phyloP scores from a whole-genome alignment of 2,888 invertebrate species.

The Drosophila paramelanica region DNA sequence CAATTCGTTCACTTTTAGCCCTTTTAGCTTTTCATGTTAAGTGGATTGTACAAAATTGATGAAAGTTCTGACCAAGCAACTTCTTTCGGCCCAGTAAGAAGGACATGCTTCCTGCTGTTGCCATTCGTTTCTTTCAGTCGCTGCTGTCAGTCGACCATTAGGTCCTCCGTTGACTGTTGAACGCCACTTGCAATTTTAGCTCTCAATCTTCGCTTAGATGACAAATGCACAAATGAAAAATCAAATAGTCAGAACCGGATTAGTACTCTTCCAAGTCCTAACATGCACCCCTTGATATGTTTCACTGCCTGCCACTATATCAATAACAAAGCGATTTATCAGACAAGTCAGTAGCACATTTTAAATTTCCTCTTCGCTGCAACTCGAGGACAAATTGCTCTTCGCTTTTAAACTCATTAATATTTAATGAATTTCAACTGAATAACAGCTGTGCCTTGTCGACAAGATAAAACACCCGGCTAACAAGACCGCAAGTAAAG shows the following conservation, averaged over 20 bases:
- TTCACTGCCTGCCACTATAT: slow-evolving; percentile 22
- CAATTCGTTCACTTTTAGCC: neutral
- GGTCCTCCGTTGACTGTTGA: slow-evolving; percentile 22
- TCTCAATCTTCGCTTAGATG: slow-evolving; percentile 40
- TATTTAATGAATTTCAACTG: slow-evolving; percentile 67
- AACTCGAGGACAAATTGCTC: slow-evolving; percentile 59
- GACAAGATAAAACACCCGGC: slow-evolving; percentile 22
- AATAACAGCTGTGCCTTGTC: slow-evolving; percentile 59
- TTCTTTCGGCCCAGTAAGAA: neutral
- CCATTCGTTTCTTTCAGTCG: slow-evolving; percentile 27
- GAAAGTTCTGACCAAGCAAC: slow-evolving; percentile 41
- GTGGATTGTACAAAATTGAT: slow-evolving; percentile 65
- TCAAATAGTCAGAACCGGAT: slow-evolving; percentile 53
- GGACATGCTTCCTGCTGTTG: slow-evolving; percentile 30
- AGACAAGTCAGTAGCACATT: slow-evolving; percentile 29
- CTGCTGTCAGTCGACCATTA: slow-evolving; percentile 21
- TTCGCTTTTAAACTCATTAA: slow-evolving; percentile 71
- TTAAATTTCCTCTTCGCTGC: slow-evolving; percentile 28
- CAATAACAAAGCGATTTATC: slow-evolving; percentile 63
- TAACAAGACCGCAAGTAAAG: slow-evolving; percentile 34
- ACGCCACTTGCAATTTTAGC: slow-evolving; percentile 47
- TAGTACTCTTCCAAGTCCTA: slow-evolving; percentile 24
- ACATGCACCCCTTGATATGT: slow-evolving; percentile 6
- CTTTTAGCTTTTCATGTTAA: slow-evolving; percentile 40
- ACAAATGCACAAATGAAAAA: slow-evolving; percentile 69